Base-by-base conservation (phyloP, 2,888 invertebrate genomes). In the Artemia sinica region DNA sequence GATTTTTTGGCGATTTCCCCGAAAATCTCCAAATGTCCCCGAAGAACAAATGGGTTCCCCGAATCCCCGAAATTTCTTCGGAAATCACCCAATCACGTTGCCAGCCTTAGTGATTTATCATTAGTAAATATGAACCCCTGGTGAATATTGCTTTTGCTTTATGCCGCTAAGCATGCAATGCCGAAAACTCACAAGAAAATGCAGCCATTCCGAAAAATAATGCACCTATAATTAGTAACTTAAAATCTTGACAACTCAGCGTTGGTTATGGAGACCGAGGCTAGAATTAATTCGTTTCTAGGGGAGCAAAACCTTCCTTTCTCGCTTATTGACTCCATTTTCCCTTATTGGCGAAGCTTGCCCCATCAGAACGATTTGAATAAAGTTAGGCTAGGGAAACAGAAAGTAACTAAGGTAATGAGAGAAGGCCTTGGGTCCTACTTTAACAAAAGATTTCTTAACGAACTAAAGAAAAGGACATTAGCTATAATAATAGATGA, bases 231-330 rank as follows among this genome's bases (percentile, higher is more conserved):
- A 58, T 58, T 14, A 58, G n/a, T 8, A 14, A 58, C 58, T 58
- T 7, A n/a, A 4, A 4, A 13, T n/a, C 8, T 14, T 14, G 58
- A 58, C 58, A 14, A 14, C n/a, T 14, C 58, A 58, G n/a, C 8
- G 14, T 58, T 14, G 14, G 41, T 67, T 12, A 11, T 18, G 12
- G 67, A 41, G 50, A 41, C 49, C 18, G 67, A 67, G 14, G 49
- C 49, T 48, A 67, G 49, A 9, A 67, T 49, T 48, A 49, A 18
- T 12, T 41, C 67, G 18, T 28, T 67, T 48, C 49, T 67, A 12
- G 49, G 6, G 18, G 50, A 67, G 49, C 41, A 67, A 13, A 48
- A 67, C 49, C 49, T 67, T 13, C 67, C 67, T 41, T 67, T 67
- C 49, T 67, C 67, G 12, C 67, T 67, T 48, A 8, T 49, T 14